Base-by-base conservation (phyloP, 2,113 vertebrate genomes). In the Cathartes aura region DNA sequence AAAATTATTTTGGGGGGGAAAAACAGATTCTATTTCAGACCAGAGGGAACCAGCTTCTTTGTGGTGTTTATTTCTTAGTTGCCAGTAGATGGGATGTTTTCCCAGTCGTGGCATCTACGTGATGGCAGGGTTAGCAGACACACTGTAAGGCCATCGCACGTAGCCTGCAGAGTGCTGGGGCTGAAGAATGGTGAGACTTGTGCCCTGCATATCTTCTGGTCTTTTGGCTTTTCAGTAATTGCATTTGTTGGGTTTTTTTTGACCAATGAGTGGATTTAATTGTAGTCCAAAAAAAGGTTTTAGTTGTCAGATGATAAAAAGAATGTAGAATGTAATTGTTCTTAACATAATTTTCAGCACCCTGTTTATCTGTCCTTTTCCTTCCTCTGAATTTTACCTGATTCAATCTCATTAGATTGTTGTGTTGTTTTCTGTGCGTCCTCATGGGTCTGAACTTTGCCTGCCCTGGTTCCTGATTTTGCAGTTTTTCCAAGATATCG, bases 81-180 rank as follows among this genome's bases (percentile, higher is more conserved):
- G 17, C 5, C 30, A 24, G n/a, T 23, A 62, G 34, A 26, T 14
- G 2, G 15, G 23, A 79, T 22, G 6, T 64, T 82, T 78, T 68
- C 55, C 20, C 30, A 43, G 38, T 21, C 30, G 6, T 18, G 36
- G 47, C 19, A n/a, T 22, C 36, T 23, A 5, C 32, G 26, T 62
- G 84, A 45, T 17, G 52, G 15, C 7, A 23, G 64, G 32, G 12
- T 42, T 42, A 93, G 42, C 60, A 58, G 45, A 19, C 19, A 26
- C 45, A 8, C 47, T 79, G 29, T 24, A 66, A 75, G 50, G 52
- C 53, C 8, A 6, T 17, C 24, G 52, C 56, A 21, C 0, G 4
- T 13, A 47, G 17, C 6, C 22, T 47, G 15, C 7, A 50, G n/a
- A 64, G 12, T 1, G 0, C 9, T 58, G 47, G 9, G 18, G 5